phyloP scores from a whole-genome alignment of 2,113 vertebrate genomes.

The Bucco capensis region DNA sequence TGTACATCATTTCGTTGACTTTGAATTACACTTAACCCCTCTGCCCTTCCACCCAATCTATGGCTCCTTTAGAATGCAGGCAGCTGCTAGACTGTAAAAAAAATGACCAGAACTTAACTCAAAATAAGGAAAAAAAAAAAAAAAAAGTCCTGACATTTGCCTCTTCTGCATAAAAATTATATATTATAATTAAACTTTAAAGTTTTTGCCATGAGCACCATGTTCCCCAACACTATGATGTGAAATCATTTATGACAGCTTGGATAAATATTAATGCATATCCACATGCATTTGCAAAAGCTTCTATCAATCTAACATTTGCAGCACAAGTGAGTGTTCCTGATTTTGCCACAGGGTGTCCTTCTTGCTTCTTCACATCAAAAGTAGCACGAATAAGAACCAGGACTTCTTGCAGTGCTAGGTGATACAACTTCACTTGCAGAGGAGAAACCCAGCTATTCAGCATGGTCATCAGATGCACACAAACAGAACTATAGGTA shows the following conservation, averaged over 20 bases:
- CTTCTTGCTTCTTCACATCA: constrained; percentile 87
- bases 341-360: constrained; percentile 90
- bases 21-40: constrained; percentile 52
- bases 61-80: constrained; percentile 60
- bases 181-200: constrained; percentile 98
- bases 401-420: constrained; percentile 68
- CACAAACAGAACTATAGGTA: constrained; percentile 14
- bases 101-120: constrained; percentile 90
- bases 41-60: constrained; percentile 45
- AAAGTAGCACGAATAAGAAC: constrained; percentile 73
- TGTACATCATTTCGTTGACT: constrained; percentile 49
- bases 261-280: constrained; percentile 99
- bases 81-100: constrained; percentile 75
- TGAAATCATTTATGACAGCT: constrained; percentile 99
- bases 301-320: constrained; percentile 89
- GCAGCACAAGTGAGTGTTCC: constrained; percentile 82
- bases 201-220: constrained; percentile 96
- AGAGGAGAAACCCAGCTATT: constrained; percentile 62
- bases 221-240: constrained; percentile 87
- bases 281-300: constrained; percentile 91
- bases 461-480: constrained; percentile 20
- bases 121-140: constrained; percentile 80
- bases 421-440: constrained; percentile 71
- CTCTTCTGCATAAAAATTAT: constrained; percentile 96
- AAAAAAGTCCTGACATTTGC: constrained; percentile 91